A percentile compares a stretch with the other conserved stretches of the same genome.
Evolutionary conservation across 2,888 invertebrate species (phyloP).

Genomic region (Apotomis turbidana): DNA sequence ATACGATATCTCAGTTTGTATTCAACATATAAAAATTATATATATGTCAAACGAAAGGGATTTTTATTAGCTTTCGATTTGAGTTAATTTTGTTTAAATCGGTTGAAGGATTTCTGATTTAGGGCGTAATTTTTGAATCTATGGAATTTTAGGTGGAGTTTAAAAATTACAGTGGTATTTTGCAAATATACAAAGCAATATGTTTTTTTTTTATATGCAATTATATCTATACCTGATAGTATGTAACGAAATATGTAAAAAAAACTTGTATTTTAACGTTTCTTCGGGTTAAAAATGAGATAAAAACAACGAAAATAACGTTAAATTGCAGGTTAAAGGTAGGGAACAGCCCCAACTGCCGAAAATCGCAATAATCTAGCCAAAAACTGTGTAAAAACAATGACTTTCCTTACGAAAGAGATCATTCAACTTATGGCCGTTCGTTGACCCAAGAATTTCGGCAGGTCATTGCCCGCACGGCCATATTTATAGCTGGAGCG

Average conservation of each 20-base stretch:
- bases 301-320: not conserved
- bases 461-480: constrained; percentile 28
- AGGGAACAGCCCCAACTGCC: not conserved
- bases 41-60: constrained; percentile 7
- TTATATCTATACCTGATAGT: not conserved
- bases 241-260: not conserved
- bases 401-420: constrained; percentile 26
- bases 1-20: not conserved
- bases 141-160: not conserved
- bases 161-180: not conserved
- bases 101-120: constrained; percentile 9
- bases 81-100: constrained; percentile 8
- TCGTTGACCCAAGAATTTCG: constrained; percentile 39
- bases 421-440: constrained; percentile 37
- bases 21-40: not conserved
- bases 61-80: constrained; percentile 19
- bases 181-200: not conserved
- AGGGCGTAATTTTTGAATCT: not conserved
- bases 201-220: not conserved
- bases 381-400: constrained; percentile 35
- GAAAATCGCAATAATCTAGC: constrained; percentile 13
- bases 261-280: not conserved
- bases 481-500: constrained; percentile 36
- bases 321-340: not conserved
- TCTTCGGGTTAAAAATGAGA: not conserved